These are phyloP conservation scores for Trichomycterus rosablanca DNA, from an alignment of 2,113 vertebrate species.

Conservation along the genomic window DNA sequence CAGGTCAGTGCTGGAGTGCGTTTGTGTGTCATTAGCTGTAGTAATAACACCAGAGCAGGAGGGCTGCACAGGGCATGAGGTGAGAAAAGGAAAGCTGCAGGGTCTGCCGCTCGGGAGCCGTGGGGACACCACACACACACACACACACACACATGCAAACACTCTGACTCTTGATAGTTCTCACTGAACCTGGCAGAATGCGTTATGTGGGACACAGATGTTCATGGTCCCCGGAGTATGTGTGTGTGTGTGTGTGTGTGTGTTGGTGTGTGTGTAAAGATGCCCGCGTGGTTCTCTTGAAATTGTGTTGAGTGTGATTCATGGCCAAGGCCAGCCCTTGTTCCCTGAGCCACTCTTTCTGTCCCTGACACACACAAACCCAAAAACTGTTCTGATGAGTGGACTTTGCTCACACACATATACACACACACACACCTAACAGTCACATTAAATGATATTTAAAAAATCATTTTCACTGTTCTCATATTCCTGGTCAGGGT, in stretches of 20 bases:
- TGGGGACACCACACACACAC: slow-evolving; percentile 33
- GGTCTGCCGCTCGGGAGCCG: slow-evolving; percentile 20
- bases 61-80: slow-evolving; percentile 45
- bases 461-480: too few relatives aligned
- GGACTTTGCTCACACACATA: too few relatives aligned
- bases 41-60: slow-evolving; percentile 68
- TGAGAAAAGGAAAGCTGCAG: slow-evolving; percentile 28
- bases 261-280: slow-evolving; percentile 31
- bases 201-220: slow-evolving; percentile 56
- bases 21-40: slow-evolving; percentile 69
- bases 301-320: slow-evolving; percentile 41
- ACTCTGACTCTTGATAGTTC: slow-evolving; percentile 21
- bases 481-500: too few relatives aligned
- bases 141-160: slow-evolving; percentile 8
- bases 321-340: slow-evolving; percentile 37
- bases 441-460: too few relatives aligned
- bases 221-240: slow-evolving; percentile 44
- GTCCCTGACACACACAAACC: slow-evolving; percentile 11
- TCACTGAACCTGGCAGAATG: slow-evolving; percentile 39
- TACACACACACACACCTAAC: too few relatives aligned
- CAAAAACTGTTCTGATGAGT: too few relatives aligned
- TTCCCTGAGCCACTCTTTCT: slow-evolving; percentile 30
- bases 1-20: slow-evolving; percentile 53
- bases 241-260: slow-evolving; percentile 39
- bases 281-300: slow-evolving; percentile 30